Evolutionary conservation across 1,140 invertebrate species (phyloP).

Genomic region (Temnothorax curvispinosus): DNA sequence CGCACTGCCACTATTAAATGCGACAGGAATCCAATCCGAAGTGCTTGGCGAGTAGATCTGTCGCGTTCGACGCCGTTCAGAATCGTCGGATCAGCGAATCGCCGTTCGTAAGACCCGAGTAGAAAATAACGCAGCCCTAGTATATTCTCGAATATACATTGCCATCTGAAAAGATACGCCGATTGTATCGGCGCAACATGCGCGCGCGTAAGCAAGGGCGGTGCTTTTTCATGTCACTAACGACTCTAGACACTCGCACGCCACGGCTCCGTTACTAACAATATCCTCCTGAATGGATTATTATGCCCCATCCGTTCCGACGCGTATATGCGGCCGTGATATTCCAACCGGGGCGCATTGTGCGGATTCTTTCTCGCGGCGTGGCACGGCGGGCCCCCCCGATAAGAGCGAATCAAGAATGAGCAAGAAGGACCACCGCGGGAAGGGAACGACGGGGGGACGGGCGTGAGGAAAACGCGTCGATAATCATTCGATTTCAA

Average conservation of each 20-base stretch:
- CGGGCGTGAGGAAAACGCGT: conserved; percentile 34
- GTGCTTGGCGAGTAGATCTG: background rate
- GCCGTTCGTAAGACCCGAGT: background rate
- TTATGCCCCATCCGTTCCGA: conserved; percentile 67
- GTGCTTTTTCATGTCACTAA: conserved; percentile 59
- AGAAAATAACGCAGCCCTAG: conserved; percentile 31
- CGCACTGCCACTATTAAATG: background rate
- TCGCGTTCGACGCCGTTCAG: background rate
- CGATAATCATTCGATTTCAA: conserved; percentile 73
- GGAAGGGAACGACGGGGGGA: background rate
- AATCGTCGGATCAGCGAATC: background rate
- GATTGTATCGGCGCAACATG: conserved; percentile 35
- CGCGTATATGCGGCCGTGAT: conserved; percentile 53
- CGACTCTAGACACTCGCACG: conserved; percentile 50
- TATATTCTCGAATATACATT: conserved; percentile 46
- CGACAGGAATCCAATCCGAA: background rate
- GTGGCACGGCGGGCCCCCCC: conserved; percentile 28
- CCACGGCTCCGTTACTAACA: conserved; percentile 70
- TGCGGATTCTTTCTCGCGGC: conserved; percentile 63
- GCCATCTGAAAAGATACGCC: conserved; percentile 20
- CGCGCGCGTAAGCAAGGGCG: conserved; percentile 55
- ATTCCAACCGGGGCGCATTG: conserved; percentile 56
- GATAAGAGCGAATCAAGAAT: conserved; percentile 70
- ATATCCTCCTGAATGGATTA: conserved; percentile 68
- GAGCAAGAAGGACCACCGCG: conserved; percentile 11